Evolutionary conservation across 2,113 vertebrate species (phyloP), one percentile per base, ranked within the genome.

Genomic region (Lagopus muta): DNA sequence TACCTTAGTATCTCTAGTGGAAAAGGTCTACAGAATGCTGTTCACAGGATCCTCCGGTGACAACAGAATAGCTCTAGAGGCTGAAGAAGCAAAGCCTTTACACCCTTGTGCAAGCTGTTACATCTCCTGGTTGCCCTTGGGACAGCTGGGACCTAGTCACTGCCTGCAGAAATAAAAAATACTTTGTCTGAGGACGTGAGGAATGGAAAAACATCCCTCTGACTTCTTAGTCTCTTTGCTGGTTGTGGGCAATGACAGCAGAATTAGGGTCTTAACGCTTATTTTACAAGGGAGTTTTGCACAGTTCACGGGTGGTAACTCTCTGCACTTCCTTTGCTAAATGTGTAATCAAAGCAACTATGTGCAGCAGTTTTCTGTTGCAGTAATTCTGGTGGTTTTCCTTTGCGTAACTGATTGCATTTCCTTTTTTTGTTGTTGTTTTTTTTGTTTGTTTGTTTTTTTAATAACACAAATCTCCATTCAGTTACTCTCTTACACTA

Each of bases 221-320:
- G 16, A 22, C 48, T 24, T 57, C 36, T 42, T 64, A 32, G 36
- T 69, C 0, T 0, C 19, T 62, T 55, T 62, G 57, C 15, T 78
- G 40, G 38, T 65, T 4, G 0, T 4, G 0, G n/a, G 11, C 1
- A 0, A 36, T n/a, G 13, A 70, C 78, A 91, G 22, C 8, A 84
- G 75, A 87, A 34, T 72, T 11, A 52, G 42, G 1, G n/a, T 40
- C 58, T 58, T 54, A 36, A n/a, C 65, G 24, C 69, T 77, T 75
- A 3, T 75, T 92, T 94, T 79, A 27, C 25, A 48, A 27, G 17
- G 2, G 34, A 82, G 8, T 40, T 73, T 8, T 80, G 1, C 16
- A 9, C 18, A 27, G 21, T 48, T 85, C 85, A 7, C 30, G 36
- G 5, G 8, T 3, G 34, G 27, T 82, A n/a, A 30, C 5, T 62